phyloP scores from a whole-genome alignment of 2,113 vertebrate genomes.

The Otocyon megalotis region DNA sequence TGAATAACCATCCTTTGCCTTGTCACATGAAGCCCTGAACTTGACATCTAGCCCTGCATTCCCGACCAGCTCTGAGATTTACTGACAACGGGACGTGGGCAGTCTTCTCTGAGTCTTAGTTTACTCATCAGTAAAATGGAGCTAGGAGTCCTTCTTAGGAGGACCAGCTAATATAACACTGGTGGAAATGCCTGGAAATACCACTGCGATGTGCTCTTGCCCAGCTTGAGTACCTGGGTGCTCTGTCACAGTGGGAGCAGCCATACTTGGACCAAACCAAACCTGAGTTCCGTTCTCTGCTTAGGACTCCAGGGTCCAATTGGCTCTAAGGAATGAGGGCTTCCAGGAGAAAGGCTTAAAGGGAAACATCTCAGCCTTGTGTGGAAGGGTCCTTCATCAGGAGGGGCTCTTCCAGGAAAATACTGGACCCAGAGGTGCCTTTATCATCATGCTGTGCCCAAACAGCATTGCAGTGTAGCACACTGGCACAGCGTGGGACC shows the following conservation, averaged over 20 bases:
- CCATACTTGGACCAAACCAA: not conserved
- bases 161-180: not conserved
- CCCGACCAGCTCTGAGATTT: not conserved
- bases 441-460: not conserved
- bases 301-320: not conserved
- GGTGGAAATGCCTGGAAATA: not conserved
- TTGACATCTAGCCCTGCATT: not conserved
- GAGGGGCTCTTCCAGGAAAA: not conserved
- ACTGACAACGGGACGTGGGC: not conserved
- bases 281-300: not conserved
- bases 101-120: not conserved
- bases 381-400: not conserved
- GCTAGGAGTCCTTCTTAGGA: not conserved
- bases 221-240: not conserved
- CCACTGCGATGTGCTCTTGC: not conserved
- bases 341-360: not conserved
- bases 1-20: not conserved
- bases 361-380: not conserved
- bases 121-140: not conserved
- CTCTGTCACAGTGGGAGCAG: not conserved
- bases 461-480: fast-evolving
- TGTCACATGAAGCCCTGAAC: not conserved
- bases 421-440: not conserved
- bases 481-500: fast-evolving
- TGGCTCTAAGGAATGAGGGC: not conserved